Evolutionary conservation across 2,797 vertebrate species (phyloP).

Genomic region (Hyperoplus immaculatus): DNA sequence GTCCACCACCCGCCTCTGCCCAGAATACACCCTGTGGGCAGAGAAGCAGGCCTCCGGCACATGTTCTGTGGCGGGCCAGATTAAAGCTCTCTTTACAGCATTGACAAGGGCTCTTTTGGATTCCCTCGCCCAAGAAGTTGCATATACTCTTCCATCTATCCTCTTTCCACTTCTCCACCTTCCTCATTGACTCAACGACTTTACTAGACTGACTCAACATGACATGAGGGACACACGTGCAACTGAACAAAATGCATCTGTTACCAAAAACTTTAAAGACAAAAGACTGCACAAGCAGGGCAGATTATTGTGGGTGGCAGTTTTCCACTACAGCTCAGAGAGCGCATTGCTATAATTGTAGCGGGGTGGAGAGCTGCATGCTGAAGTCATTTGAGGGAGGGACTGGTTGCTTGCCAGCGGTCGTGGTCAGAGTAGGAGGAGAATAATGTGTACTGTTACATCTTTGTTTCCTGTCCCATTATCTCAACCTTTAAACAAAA

Average conservation of each 20-base stretch:
- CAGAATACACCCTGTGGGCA: slow-evolving; percentile 86
- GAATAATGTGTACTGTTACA: slow-evolving; percentile 82
- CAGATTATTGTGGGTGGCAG: slow-evolving; percentile 85
- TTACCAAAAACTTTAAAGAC: slow-evolving; percentile 82
- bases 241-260: slow-evolving; percentile 83
- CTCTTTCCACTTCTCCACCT: slow-evolving; percentile 57
- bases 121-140: slow-evolving; percentile 83
- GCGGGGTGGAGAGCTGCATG: slow-evolving; percentile 85
- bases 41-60: slow-evolving; percentile 85
- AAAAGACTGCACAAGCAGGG: slow-evolving; percentile 78
- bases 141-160: slow-evolving; percentile 77
- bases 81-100: slow-evolving; percentile 87
- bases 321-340: slow-evolving; percentile 86
- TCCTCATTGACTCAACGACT: slow-evolving; percentile 55
- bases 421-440: slow-evolving; percentile 86
- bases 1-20: slow-evolving; percentile 80
- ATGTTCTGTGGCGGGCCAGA: slow-evolving; percentile 86
- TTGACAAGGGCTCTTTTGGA: slow-evolving; percentile 84
- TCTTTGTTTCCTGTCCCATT: slow-evolving; percentile 87
- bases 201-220: slow-evolving; percentile 62
- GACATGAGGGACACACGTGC: slow-evolving; percentile 80
- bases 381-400: slow-evolving; percentile 89
- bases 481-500: slow-evolving; percentile 51
- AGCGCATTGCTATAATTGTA: slow-evolving; percentile 85
- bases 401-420: slow-evolving; percentile 83